Conservation (phyloP, 1,140 invertebrate species). For the Thaumetopoea pityocampa region DNA sequence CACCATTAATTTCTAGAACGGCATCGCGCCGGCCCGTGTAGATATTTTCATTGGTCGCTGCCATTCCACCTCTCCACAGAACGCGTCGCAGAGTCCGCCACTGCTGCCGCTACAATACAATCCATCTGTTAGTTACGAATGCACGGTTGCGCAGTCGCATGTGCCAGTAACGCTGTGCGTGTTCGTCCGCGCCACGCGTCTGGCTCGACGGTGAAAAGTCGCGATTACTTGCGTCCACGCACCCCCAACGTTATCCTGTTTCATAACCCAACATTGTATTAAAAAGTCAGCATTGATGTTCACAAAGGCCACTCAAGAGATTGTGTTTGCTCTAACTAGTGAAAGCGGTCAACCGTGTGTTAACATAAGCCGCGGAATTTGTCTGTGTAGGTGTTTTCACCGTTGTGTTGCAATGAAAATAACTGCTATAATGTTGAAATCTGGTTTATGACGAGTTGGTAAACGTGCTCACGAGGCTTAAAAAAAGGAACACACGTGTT, state of each 20-base stretch:
- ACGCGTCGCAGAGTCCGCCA: conserved; percentile 23
- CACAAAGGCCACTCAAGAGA: conserved; percentile 34
- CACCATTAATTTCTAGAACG: conserved; percentile 48
- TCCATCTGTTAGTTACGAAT: too few species aligned
- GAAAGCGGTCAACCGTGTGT: conserved; percentile 58
- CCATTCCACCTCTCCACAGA: conserved; percentile 14
- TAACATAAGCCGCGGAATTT: conserved; percentile 35
- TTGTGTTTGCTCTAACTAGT: conserved; percentile 53
- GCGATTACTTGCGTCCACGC: too few species aligned
- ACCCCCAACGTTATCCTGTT: conserved; percentile 1
- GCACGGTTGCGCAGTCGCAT: too few species aligned
- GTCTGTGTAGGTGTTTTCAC: conserved; percentile 56
- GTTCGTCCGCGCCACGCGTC: too few species aligned
- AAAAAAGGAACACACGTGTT: conserved; percentile 51
- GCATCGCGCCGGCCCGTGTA: conserved; percentile 18
- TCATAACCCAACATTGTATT: conserved; percentile 9
- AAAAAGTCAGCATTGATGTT: conserved; percentile 8
- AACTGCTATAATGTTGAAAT: conserved; percentile 67
- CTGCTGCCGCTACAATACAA: neutral
- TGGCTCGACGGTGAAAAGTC: too few species aligned
- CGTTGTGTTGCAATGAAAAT: conserved; percentile 62
- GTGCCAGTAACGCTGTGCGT: too few species aligned
- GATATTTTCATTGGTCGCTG: conserved; percentile 23
- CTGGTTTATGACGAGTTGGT: conserved; percentile 53
- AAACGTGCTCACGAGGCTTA: conserved; percentile 46